A percentile compares a stretch with the other conserved stretches of the same genome.
Conservation (phyloP, 2,797 vertebrate species). For the Somateria mollissima region DNA sequence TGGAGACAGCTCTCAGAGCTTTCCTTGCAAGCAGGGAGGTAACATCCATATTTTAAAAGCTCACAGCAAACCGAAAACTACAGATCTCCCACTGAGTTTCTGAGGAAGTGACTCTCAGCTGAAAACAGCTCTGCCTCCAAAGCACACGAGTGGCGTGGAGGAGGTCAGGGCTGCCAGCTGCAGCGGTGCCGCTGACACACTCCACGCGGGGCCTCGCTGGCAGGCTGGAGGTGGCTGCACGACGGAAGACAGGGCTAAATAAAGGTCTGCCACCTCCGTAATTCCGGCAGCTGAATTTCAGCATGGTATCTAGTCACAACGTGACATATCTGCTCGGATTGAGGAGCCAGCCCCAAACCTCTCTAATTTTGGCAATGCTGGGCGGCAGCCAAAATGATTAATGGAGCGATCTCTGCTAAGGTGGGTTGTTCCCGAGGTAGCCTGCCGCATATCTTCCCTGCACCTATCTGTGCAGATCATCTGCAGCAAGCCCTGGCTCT, state of each 20-base stretch:
- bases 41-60: background rate
- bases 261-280: conserved; percentile 65
- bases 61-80: background rate
- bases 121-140: conserved; percentile 16
- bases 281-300: conserved; percentile 57
- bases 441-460: background rate
- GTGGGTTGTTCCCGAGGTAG: background rate
- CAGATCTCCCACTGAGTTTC: conserved; percentile 2
- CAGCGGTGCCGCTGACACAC: conserved; percentile 14
- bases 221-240: conserved; percentile 64
- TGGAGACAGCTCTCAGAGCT: background rate
- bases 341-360: conserved; percentile 23
- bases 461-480: background rate
- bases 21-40: background rate
- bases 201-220: background rate
- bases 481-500: background rate
- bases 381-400: background rate
- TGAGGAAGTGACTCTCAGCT: conserved; percentile 26
- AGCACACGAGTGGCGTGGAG: background rate
- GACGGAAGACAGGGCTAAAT: conserved; percentile 63
- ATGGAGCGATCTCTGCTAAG: background rate
- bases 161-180: conserved; percentile 18
- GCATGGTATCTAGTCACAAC: conserved; percentile 54
- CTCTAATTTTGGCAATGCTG: background rate
- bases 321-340: conserved; percentile 29